Base-by-base conservation (phyloP, 1,140 invertebrate genomes). In the Camponotus vicinus region DNA sequence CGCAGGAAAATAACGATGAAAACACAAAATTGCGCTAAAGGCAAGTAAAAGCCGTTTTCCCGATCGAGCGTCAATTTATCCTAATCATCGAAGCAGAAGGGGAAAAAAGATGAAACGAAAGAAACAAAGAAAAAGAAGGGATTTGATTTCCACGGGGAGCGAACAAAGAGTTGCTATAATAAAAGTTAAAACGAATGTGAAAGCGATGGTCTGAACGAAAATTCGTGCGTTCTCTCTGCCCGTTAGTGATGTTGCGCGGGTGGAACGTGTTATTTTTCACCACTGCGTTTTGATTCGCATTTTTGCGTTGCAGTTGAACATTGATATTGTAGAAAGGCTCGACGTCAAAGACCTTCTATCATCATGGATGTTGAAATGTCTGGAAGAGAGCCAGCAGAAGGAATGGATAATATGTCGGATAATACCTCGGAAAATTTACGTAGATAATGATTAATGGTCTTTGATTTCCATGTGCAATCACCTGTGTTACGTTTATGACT, bases 61-160 rank as follows among this genome's bases (percentile, higher is more conserved):
- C 52, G 45, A 71, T 73, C 66, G 55, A 85, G 49, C 71, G 85
- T 90, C 89, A 67, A 92, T 90, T 88, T 90, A 89, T 92, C 82
- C 86, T 91, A 91, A 92, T 92, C 87, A 90, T 90, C 67, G 77
- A 61, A 77, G 75, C 32, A 21, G 32, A 64, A 1, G 21, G n/a
- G 18, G 32, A 59, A 85, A 57, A 64, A 18, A 37, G 2, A 15
- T 9, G 34, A 13, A 75, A 27, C 34, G 49, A 21, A 6, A 13
- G 40, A 45, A 9, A 9, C 11, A 45, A 9, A 45, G 45, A 45
- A 32, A 13, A 18, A 4, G 9, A 27, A 21, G 42, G 79, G 11
- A 55, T 63, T 85, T 90, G 90, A 92, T 92, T 91, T 91, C 89
- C 87, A 90, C 70, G 45, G 90, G 89, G 89, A 90, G 55, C n/a